Evolutionary conservation across 2,888 invertebrate species (phyloP).

Genomic region (Acronicta alni): DNA sequence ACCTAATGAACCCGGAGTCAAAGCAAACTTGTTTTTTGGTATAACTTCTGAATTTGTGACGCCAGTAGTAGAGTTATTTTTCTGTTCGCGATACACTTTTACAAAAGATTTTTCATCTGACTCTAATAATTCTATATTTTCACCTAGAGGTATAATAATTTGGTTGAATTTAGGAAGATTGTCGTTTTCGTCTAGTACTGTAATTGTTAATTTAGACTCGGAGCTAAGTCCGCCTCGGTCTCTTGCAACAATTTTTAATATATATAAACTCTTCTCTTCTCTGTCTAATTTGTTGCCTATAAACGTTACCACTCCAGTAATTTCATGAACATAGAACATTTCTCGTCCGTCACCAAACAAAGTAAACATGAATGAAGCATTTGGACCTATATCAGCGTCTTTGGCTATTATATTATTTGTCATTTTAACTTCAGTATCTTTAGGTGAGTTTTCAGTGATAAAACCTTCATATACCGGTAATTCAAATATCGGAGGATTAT

Average conservation of each 20-base stretch:
- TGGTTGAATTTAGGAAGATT: slow-evolving; percentile 93
- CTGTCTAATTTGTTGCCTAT: slow-evolving; percentile 91
- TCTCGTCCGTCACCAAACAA: slow-evolving; percentile 94
- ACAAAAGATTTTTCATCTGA: slow-evolving; percentile 87
- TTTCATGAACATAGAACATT: slow-evolving; percentile 91
- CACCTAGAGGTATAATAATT: slow-evolving; percentile 92
- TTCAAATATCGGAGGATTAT: slow-evolving; percentile 95
- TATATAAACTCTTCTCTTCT: slow-evolving; percentile 92
- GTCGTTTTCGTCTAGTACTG: slow-evolving; percentile 94
- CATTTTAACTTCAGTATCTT: slow-evolving; percentile 92
- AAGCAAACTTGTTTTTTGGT: slow-evolving; percentile 79
- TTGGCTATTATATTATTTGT: slow-evolving; percentile 91
- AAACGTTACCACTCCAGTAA: slow-evolving; percentile 90
- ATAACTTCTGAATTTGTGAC: slow-evolving; percentile 74
- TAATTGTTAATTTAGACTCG: slow-evolving; percentile 92
- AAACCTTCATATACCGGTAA: slow-evolving; percentile 92
- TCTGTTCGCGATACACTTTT: slow-evolving; percentile 82
- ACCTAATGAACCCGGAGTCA: slow-evolving; percentile 74
- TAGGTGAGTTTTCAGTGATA: slow-evolving; percentile 93
- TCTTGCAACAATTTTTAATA: slow-evolving; percentile 92
- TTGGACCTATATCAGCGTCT: slow-evolving; percentile 92
- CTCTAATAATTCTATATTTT: slow-evolving; percentile 91
- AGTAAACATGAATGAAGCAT: slow-evolving; percentile 92
- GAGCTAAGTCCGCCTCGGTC: slow-evolving; percentile 94
- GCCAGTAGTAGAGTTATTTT: slow-evolving; percentile 68